Base-by-base conservation (phyloP, 2,888 invertebrate species). In the Phrixothrix hirtus region DNA sequence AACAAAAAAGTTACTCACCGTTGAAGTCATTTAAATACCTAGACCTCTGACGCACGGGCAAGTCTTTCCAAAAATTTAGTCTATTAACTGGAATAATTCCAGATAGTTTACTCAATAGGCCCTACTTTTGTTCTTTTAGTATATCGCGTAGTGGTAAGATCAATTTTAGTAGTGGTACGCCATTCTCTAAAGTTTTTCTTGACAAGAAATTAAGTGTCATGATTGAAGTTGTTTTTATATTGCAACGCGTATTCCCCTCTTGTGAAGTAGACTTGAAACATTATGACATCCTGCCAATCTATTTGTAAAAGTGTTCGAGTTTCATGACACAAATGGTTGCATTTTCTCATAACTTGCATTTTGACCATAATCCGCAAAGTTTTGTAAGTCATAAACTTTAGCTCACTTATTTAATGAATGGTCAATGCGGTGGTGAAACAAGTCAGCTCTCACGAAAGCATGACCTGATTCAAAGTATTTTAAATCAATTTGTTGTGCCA, bases 221-320 rank as follows among this genome's bases (percentile, higher is more conserved):
- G n/a, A 5, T 29, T 29, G 10, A 29, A 10, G 10, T 29, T 29
- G n/a, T 29, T 29, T 29, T 10, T 29, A 10, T 9, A 29, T 3
- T 7, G n/a, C 29, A 29, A 11, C 10, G 9, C 10, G 29, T n/a
- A 29, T n/a, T 29, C 9, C n/a, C 29, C 29, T 9, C 29, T 29
- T 11, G 29, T 29, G 10, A 29, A 29, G 6, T 11, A n/a, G 4
- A 29, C 29, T 29, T 29, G 29, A 5, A 9, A 7, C 29, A 29
- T 29, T 29, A 11, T 11, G 9, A 29, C 11, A 11, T n/a, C 6
- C 29, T n/a, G 10, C 10, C 29, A 2, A 7, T 4, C 29, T 3
- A 29, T 29, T 29, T 10, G 29, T 29, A 29, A 29, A 29, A 29
- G 10, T 29, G 29, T 29, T 29, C 29, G 6, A 29, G 10, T 29